Conservation (phyloP, 2,888 invertebrate species). For the Brachycybe producta region DNA sequence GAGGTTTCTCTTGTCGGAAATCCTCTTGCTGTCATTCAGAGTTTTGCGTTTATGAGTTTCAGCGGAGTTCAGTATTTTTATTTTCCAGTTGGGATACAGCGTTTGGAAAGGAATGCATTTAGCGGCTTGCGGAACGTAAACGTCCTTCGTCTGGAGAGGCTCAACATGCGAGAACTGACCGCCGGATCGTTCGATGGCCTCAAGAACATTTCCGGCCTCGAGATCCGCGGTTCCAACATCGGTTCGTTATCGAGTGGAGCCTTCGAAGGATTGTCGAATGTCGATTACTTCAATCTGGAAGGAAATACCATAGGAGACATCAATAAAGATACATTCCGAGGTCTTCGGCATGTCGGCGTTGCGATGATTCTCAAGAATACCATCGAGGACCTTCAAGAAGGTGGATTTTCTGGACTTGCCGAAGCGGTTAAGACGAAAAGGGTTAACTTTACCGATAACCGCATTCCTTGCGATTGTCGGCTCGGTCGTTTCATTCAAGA, state of each 20-base stretch:
- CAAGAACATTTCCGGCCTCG: slow-evolving; percentile 56
- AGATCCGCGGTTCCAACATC: slow-evolving; percentile 57
- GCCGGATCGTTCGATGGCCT: slow-evolving; percentile 63
- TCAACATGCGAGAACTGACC: slow-evolving; percentile 60
- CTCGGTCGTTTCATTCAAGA: slow-evolving; percentile 61
- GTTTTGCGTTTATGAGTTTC: slow-evolving; percentile 69
- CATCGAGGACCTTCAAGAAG: slow-evolving; percentile 65
- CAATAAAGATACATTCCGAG: slow-evolving; percentile 54
- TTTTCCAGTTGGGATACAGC: slow-evolving; percentile 63
- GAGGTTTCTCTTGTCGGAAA: slow-evolving; percentile 71
- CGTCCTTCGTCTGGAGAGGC: slow-evolving; percentile 62
- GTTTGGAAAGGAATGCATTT: slow-evolving; percentile 66
- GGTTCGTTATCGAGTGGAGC: slow-evolving; percentile 58
- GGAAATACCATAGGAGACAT: slow-evolving; percentile 76
- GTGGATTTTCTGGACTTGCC: slow-evolving; percentile 52
- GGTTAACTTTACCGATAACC: slow-evolving; percentile 60
- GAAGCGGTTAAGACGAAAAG: slow-evolving; percentile 42
- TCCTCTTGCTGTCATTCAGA: slow-evolving; percentile 58
- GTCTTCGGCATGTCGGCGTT: slow-evolving; percentile 49
- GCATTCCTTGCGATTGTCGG: slow-evolving; percentile 77
- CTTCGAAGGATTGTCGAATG: slow-evolving; percentile 58
- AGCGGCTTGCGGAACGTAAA: slow-evolving; percentile 70
- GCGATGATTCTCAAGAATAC: slow-evolving; percentile 66
- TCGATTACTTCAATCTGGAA: slow-evolving; percentile 58
- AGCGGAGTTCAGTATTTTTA: slow-evolving; percentile 70